phyloP scores from a whole-genome alignment of 2,797 vertebrate genomes.

The Typhlichthys subterraneus region DNA sequence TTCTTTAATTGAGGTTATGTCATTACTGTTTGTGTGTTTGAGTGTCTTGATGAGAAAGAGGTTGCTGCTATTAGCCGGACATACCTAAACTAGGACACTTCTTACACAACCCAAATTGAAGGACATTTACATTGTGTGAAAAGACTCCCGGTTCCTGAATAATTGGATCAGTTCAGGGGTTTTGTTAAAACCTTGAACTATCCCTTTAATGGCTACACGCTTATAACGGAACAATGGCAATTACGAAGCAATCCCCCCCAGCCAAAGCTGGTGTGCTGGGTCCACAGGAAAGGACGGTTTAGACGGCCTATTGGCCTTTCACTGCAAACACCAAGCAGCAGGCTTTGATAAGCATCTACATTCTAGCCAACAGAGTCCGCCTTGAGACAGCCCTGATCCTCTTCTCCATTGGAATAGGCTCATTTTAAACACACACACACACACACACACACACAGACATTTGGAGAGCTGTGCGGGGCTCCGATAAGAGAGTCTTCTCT shows the following conservation, averaged over 20 bases:
- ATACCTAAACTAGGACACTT: no score
- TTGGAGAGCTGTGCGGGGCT: slow-evolving; percentile 65
- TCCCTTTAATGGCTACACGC: slow-evolving; percentile 35
- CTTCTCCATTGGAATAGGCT: slow-evolving; percentile 76
- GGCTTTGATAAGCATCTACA: slow-evolving; percentile 72
- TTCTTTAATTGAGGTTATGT: no score
- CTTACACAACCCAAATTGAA: slow-evolving; percentile 12
- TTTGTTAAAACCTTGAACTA: slow-evolving; percentile 33
- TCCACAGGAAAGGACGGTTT: slow-evolving; percentile 57
- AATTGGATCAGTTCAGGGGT: slow-evolving; percentile 24
- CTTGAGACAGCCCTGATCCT: slow-evolving; percentile 75
- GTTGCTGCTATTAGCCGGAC: no score
- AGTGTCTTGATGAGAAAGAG: no score
- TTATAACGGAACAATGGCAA: slow-evolving; percentile 56
- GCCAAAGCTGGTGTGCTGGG: slow-evolving; percentile 52
- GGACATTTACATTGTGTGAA: slow-evolving; percentile 18
- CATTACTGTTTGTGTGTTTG: no score
- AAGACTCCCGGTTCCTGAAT: slow-evolving; percentile 7
- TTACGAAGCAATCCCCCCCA: slow-evolving; percentile 50
- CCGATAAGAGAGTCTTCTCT: slow-evolving; percentile 77
- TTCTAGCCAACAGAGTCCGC: slow-evolving; percentile 73
- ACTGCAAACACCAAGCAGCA: slow-evolving; percentile 60
- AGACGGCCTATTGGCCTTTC: slow-evolving; percentile 70
- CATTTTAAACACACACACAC: slow-evolving; percentile 58
- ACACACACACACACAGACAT: slow-evolving; percentile 30